Percentiles rank a stretch among this genome's conserved stretches.
These are phyloP conservation scores for Epinotia brunnichana DNA, from an alignment of 2,888 invertebrate species.

Conservation along the genomic window DNA sequence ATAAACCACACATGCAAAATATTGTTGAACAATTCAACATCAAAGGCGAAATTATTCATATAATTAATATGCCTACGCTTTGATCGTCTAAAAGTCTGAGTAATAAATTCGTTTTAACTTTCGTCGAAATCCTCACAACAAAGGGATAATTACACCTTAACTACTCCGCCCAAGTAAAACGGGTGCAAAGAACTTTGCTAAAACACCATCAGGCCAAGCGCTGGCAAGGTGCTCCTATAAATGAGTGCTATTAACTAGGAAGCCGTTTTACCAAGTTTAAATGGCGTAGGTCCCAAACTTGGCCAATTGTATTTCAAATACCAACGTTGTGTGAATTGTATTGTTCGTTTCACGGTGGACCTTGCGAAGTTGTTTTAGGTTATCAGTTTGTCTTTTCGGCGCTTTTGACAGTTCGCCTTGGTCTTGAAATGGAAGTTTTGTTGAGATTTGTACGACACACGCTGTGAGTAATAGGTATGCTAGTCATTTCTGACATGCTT, in stretches of 20 bases:
- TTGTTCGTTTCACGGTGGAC: conserved; percentile 27
- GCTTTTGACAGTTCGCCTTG: not conserved
- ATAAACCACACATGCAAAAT: not conserved
- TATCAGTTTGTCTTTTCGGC: not conserved
- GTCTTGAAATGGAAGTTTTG: not conserved
- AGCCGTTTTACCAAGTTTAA: conserved; percentile 77
- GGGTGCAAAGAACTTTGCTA: conserved; percentile 59
- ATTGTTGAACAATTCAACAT: not conserved
- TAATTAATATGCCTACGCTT: conserved; percentile 18
- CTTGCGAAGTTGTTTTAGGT: conserved; percentile 4
- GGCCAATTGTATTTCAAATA: conserved; percentile 68
- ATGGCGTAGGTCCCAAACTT: conserved; percentile 68
- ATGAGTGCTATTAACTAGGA: conserved; percentile 77
- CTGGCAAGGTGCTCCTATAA: conserved; percentile 67
- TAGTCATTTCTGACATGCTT: no score
- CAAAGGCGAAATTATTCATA: conserved; percentile 19
- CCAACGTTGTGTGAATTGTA: conserved; percentile 62
- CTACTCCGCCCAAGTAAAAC: conserved; percentile 46
- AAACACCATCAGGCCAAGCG: conserved; percentile 63
- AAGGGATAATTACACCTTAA: conserved; percentile 41
- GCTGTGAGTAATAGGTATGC: not conserved
- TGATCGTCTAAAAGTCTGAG: conserved; percentile 24
- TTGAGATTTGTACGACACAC: not conserved
- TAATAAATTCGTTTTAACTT: conserved; percentile 39
- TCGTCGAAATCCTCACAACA: conserved; percentile 36